Evolutionary conservation across 2,888 invertebrate species (phyloP), one percentile per base, ranked within the genome.

Genomic region (Lasiommata megera): DNA sequence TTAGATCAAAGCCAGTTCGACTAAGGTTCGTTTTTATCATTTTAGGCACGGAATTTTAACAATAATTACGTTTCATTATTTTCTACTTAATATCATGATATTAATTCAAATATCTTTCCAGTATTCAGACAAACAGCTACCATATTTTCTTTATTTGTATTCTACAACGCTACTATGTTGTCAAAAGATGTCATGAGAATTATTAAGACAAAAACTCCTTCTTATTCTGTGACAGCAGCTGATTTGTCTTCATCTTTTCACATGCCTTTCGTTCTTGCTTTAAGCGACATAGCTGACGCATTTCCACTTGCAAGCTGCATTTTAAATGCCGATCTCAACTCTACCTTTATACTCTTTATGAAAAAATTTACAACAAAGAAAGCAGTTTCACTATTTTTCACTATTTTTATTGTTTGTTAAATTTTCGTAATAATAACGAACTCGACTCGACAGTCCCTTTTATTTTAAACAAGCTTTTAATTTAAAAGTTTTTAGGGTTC

Each of bases 211-310:
- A n/a, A n/a, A n/a, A n/a, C n/a, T n/a, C n/a, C n/a, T n/a, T n/a
- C n/a, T n/a, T 65, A 69, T 67, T 62, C 56, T 23, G 52, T 31
- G 52, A 43, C 38, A 53, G 53, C 54, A 41, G 56, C 53, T 43
- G 48, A 62, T 65, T 59, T 60, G 57, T 58, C 58, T 23, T 52
- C 52, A 38, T 36, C 12, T 44, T 53, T 40, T 41, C 23, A 29
- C 36, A 29, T 34, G 43, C 34, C 43, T 58, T 34, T 41, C 29
- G 37, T 23, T 23, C 36, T 12, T 12, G 36, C 17, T 5, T 31
- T 8, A 14, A 29, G 16, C 43, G 28, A 28, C 43, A 43, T 18
- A 43, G n/a, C 41, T 23, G 43, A 43, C 43, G 43, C 12, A 23
- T 44, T 29, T 46, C 28, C 46, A 9, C 31, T 46, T 46, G 29